Evolutionary conservation across 2,888 invertebrate species (phyloP).

Genomic region (Nasonia oneida): DNA sequence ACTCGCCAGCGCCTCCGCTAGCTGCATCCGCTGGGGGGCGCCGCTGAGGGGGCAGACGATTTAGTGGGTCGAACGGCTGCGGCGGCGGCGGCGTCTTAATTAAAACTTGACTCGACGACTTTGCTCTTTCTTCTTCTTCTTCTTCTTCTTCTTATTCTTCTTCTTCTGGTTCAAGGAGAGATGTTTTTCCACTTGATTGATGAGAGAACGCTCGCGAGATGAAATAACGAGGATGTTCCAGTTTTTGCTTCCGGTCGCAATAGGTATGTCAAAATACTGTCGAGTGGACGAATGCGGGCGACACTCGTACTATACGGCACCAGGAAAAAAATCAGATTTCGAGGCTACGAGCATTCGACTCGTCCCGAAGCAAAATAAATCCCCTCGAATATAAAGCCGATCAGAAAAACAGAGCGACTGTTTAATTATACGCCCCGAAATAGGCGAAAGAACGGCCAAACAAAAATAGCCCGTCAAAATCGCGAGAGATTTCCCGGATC

Average conservation of each 20-base stretch:
- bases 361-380: neutral
- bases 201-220: neutral
- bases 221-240: slow-evolving; percentile 8
- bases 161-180: neutral
- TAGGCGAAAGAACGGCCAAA: slow-evolving; percentile 2
- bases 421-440: slow-evolving; percentile 38
- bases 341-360: neutral
- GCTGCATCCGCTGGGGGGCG: slow-evolving; percentile 9
- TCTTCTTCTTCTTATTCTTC: neutral
- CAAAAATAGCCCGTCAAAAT: slow-evolving; percentile 19
- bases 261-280: too few relatives aligned
- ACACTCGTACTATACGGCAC: too few relatives aligned
- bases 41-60: neutral
- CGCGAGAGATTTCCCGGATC: slow-evolving; percentile 34
- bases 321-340: too few relatives aligned
- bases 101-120: slow-evolving; percentile 40
- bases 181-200: slow-evolving; percentile 11
- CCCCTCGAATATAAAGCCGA: neutral
- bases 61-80: slow-evolving; percentile 42
- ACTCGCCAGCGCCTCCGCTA: slow-evolving; percentile 9
- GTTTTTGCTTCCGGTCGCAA: neutral
- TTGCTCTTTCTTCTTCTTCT: neutral
- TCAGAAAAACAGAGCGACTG: neutral
- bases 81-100: slow-evolving; percentile 28
- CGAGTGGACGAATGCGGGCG: too few relatives aligned